These are phyloP conservation scores for Machaerirhynchus nigripectus DNA, from an alignment of 2,113 vertebrate genomes.

Conservation along the genomic window DNA sequence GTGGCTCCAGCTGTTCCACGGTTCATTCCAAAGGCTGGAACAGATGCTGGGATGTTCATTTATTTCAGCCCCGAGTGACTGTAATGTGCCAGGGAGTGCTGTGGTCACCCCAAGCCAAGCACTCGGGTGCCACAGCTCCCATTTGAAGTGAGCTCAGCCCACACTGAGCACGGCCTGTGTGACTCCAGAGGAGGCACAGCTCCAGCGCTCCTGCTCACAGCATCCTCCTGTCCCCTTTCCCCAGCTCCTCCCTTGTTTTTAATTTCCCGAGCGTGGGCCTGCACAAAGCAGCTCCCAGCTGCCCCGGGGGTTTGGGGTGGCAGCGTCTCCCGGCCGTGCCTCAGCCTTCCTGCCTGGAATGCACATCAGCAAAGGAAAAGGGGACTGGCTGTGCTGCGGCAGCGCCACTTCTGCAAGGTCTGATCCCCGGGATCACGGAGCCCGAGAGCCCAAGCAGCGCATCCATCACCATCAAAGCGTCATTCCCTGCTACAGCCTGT, in stretches of 20 bases:
- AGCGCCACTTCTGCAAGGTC: background rate
- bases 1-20: fast-evolving
- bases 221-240: background rate
- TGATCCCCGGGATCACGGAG: background rate
- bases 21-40: background rate
- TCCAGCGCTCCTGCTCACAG: background rate
- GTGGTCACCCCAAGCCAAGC: background rate
- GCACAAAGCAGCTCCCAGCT: background rate
- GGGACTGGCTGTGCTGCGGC: background rate
- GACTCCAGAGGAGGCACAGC: background rate
- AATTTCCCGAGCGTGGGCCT: background rate
- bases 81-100: background rate
- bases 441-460: background rate
- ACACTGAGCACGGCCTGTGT: fast-evolving
- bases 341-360: background rate
- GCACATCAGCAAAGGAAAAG: fast-evolving
- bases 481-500: background rate
- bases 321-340: background rate
- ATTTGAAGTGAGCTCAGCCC: background rate
- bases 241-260: background rate
- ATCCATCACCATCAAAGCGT: background rate
- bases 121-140: fast-evolving
- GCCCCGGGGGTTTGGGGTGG: background rate
- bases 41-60: background rate
- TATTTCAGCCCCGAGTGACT: background rate